Base-by-base conservation (phyloP, 2,797 vertebrate genomes). In the Orestias chungarensis region DNA sequence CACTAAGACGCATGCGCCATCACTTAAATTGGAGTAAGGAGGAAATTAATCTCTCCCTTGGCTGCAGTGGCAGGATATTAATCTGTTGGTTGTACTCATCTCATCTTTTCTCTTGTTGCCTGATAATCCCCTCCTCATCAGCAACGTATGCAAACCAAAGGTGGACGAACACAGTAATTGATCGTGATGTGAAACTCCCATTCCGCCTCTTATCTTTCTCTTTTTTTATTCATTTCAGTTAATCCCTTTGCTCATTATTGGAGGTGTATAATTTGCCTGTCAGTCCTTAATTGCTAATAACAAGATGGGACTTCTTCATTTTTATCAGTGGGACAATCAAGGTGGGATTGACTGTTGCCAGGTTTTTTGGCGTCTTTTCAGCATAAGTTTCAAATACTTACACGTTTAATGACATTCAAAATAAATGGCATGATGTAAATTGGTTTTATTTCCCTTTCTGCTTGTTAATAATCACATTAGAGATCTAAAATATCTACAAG, bases 51-150 rank as follows among this genome's bases (percentile, higher is more conserved):
- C 87, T 90, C 86, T 88, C 88, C 83, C 88, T 70, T 61, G 80
- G 82, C 86, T 72, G 86, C 88, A 57, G 55, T 83, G 87, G 86
- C 91, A 93, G 91, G 93, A 93, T 93, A 94, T 94, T 93, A 93
- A 93, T 94, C 89, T 87, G 82, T 89, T 90, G 66, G 88, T 80
- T 86, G 90, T 79, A 84, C 86, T 90, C 91, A 88, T 89, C 90
- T 81, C 84, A 83, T 91, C 82, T 82, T 70, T 80, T 76, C 74
- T 78, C 76, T 80, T 76, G 67, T 74, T 68, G 71, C 80, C 65
- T 71, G 86, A 87, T 94, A 91, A 93, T 91, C 91, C 85, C 68
- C 73, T 87, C 70, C 80, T 91, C 87, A 91, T 92, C 90, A 88
- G 57, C 76, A 80, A 74, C 86, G 86, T 79, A 83, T 86, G 86